Evolutionary conservation across 2,113 vertebrate genomes (phyloP).

Genomic region (Perca schrenkii): DNA sequence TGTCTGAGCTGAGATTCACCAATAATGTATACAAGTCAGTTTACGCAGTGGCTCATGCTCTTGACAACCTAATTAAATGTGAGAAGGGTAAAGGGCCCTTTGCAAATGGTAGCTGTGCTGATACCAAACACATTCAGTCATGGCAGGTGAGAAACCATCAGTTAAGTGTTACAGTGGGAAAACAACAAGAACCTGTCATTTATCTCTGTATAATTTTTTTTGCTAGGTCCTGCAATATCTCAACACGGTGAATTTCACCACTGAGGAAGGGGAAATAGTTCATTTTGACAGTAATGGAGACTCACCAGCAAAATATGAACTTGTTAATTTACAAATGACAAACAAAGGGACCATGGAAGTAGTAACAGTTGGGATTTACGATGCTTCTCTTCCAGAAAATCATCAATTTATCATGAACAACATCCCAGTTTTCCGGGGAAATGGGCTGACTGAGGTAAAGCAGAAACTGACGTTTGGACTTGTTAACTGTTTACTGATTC

Average conservation of each 20-base stretch:
- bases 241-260: slow-evolving; percentile 81
- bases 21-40: slow-evolving; percentile 85
- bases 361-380: slow-evolving; percentile 80
- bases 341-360: slow-evolving; percentile 68
- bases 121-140: slow-evolving; percentile 69
- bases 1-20: slow-evolving; percentile 79
- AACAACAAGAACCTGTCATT: background rate
- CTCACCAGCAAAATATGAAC: slow-evolving; percentile 83
- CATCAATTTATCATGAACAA: slow-evolving; percentile 78
- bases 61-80: slow-evolving; percentile 79
- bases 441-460: slow-evolving; percentile 65
- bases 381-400: slow-evolving; percentile 76
- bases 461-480: background rate
- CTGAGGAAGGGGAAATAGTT: slow-evolving; percentile 70
- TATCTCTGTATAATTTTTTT: background rate
- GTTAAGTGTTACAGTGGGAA: background rate
- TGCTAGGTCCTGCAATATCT: slow-evolving; percentile 78
- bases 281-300: slow-evolving; percentile 84
- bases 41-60: slow-evolving; percentile 83
- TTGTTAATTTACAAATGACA: slow-evolving; percentile 82
- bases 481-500: background rate
- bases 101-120: slow-evolving; percentile 66
- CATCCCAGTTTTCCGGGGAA: slow-evolving; percentile 75
- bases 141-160: slow-evolving; percentile 76
- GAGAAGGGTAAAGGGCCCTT: slow-evolving; percentile 44